Evolutionary conservation across 2,113 vertebrate species (phyloP), one percentile per base, ranked within the genome.

Genomic region (Plectropomus leopardus): DNA sequence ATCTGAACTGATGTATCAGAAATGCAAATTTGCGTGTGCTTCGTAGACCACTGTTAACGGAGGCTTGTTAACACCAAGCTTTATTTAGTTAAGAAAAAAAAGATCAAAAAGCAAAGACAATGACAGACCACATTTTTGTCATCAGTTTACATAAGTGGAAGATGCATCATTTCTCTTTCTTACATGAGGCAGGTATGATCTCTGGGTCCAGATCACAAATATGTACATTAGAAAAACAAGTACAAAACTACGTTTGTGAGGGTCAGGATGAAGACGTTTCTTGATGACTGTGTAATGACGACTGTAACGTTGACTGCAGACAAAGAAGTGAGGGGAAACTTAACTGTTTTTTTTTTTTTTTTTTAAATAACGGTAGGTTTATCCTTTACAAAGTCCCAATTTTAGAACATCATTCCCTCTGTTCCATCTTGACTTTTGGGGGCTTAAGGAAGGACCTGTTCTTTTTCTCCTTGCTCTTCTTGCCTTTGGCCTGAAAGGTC

Each of bases 361-460:
- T 36, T 9, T 40, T 40, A 10, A 40, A 67, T 2, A 67, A 82
- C 40, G 24, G 80, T 55, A 66, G n/a, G 40, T 75, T 75, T 45
- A 73, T 73, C 59, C 69, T 80, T n/a, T 55, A 55, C 65, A 26
- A 73, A 89, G 85, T 88, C 76, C 76, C 84, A 47, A 48, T 63
- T 88, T 84, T 47, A 23, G 51, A 23, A 34, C 76, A 75, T 95
- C 87, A 95, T 83, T 95, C 95, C 72, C 94, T 88, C 92, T 99
- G 98, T 80, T 99, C 98, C 98, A 99, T 99, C 94, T 99, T 99
- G 88, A 99, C 98, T 96, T 99, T 99, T 0, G 98, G 98, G 47
- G 98, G 98, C 92, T 98, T 98, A 81, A 99, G 96, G 93, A 99
- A 99, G 78, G 98, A 97, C 72, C 98, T 94, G 78, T 97, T 96